Evolutionary conservation across 2,888 invertebrate genomes (phyloP), one percentile per base, ranked within the genome.

Genomic region (Apodemia hepburni): DNA sequence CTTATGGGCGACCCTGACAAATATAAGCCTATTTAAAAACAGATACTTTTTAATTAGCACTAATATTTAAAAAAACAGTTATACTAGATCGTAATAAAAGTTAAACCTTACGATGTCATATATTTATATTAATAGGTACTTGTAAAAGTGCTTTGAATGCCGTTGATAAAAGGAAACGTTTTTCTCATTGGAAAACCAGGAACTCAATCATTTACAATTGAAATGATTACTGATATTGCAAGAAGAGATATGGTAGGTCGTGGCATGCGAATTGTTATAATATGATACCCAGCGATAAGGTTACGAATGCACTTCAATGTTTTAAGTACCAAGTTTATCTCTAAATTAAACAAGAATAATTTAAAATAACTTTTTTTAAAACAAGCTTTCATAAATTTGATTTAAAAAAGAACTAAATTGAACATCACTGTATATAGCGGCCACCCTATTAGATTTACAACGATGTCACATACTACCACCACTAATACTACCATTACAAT

Each of bases 241-340:
- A 29, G 12, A 18, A 15, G 27, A 59, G 42, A 59, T 59, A 27
- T 27, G 59, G 61, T 61, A 61, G 58, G 58, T 61, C 61, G 58
- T 15, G 58, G 22, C 22, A 9, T 15, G 45, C 15, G 38, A 45
- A 45, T 45, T 45, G 42, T 15, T 45, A 15, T 12, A 2, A 38
- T 59, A 18, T 38, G 22, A 5, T 22, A 22, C 22, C 22, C 1
- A 22, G 22, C 8, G 42, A 59, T 54, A 61, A 22, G 7, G 22
- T 33, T 49, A 33, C 27, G n/a, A 12, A 57, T 18, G 18, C 15
- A 60, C n/a, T 29, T 29, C 22, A 33, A 15, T 33, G n/a, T 35
- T 35, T 27, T 22, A 33, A 5, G 11, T 60, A 12, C 15, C 42
- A 22, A 58, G 54, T 15, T 29, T 18, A 51, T 18, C 18, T 38